phyloP scores from a whole-genome alignment of 2,113 vertebrate species.

The Girardinichthys multiradiatus region DNA sequence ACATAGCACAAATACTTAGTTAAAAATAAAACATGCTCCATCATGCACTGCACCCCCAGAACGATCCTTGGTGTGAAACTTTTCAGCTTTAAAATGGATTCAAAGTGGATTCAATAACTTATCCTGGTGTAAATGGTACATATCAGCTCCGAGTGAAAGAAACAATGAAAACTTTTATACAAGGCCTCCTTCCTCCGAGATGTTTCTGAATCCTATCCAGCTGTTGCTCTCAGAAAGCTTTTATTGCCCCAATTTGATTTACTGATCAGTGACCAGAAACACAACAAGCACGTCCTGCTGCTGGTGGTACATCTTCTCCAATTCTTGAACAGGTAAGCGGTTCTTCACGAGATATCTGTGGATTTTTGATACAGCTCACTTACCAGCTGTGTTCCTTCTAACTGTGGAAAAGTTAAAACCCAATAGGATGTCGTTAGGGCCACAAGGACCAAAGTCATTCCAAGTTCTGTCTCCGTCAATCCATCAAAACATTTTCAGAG shows the following conservation, averaged over 20 bases:
- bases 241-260: conserved; percentile 5
- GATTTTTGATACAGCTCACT: conserved; percentile 11
- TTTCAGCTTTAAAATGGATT: conserved; percentile 6
- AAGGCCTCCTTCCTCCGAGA: conserved; percentile 10
- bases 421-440: too few species aligned
- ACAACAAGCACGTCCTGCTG: not conserved
- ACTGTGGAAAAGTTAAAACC: too few species aligned
- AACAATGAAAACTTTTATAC: not conserved
- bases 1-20: conserved; percentile 60
- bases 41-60: conserved; percentile 29
- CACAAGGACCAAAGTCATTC: too few species aligned
- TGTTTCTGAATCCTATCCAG: not conserved
- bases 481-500: too few species aligned
- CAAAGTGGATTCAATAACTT: not conserved
- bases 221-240: conserved; percentile 15
- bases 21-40: conserved; percentile 60
- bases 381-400: not conserved
- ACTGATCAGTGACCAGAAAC: conserved; percentile 18
- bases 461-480: too few species aligned
- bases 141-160: not conserved
- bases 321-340: not conserved
- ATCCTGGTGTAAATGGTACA: not conserved
- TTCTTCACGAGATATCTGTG: not conserved
- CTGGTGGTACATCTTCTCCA: not conserved
- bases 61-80: conserved; percentile 37